Evolutionary conservation across 2,888 invertebrate species (phyloP).

Genomic region (Drosophila pseudotalamancana): DNA sequence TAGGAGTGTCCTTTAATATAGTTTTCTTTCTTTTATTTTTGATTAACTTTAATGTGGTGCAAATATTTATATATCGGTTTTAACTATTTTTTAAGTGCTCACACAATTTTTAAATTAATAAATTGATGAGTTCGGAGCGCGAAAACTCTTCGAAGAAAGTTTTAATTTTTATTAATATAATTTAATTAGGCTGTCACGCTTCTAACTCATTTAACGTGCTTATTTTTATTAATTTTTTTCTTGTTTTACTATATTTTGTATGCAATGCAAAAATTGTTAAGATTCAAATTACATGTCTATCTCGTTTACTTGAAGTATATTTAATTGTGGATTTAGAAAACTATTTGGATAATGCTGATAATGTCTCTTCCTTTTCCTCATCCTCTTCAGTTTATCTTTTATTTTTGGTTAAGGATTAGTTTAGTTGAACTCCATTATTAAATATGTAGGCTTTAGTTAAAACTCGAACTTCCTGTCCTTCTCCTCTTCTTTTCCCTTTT

Average conservation of each 20-base stretch:
- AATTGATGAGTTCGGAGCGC: constrained; percentile 5
- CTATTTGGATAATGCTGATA: constrained; percentile 60
- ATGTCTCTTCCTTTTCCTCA: neutral
- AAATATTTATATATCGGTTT: constrained; percentile 18
- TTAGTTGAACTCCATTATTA: constrained; percentile 49
- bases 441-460: constrained; percentile 17
- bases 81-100: constrained; percentile 32
- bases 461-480: too few relatives aligned
- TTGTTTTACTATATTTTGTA: neutral
- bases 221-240: neutral
- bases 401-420: constrained; percentile 54
- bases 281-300: constrained; percentile 32
- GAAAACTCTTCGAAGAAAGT: neutral
- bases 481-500: too few relatives aligned
- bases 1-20: constrained; percentile 14
- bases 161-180: neutral
- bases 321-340: constrained; percentile 56
- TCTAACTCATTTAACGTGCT: constrained; percentile 16
- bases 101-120: constrained; percentile 18
- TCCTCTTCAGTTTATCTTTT: neutral
- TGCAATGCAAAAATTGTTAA: constrained; percentile 34
- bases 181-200: neutral
- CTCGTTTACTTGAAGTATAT: constrained; percentile 52
- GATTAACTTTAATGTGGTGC: constrained; percentile 39
- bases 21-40: constrained; percentile 15